Conservation (phyloP, 2,797 vertebrate genomes). For the Thamnophis elegans region DNA sequence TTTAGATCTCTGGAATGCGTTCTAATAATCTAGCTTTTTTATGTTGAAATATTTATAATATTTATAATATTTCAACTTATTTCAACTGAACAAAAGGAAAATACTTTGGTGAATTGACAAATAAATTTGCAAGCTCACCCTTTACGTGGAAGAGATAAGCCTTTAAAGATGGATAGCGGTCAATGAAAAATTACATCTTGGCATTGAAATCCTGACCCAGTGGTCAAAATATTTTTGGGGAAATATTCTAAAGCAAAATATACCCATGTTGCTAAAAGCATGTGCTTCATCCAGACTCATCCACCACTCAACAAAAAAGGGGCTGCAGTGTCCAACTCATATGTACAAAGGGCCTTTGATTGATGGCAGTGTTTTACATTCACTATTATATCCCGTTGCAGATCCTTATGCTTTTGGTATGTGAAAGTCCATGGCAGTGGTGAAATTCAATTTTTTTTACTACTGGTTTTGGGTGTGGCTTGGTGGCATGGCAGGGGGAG, state of each 20-base stretch:
- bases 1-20: neutral
- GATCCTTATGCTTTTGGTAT: neutral
- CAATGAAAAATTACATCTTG: slow-evolving; percentile 8
- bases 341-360: neutral
- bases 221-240: neutral
- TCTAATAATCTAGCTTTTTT: neutral
- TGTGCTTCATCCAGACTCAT: neutral
- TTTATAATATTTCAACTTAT: too few relatives aligned
- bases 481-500: too few relatives aligned
- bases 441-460: too few relatives aligned
- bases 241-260: neutral
- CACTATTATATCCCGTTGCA: neutral
- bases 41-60: neutral
- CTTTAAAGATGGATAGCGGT: neutral
- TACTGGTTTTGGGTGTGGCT: too few relatives aligned
- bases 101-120: neutral
- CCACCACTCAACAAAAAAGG: neutral
- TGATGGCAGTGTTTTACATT: neutral
- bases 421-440: neutral
- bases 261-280: neutral
- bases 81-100: neutral
- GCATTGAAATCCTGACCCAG: neutral
- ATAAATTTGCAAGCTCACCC: neutral
- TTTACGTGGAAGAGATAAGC: neutral
- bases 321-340: neutral